Percentiles rank a stretch among this genome's conserved stretches.
Evolutionary conservation across 2,113 vertebrate genomes (phyloP).

Genomic region (cat (Felis catus)): DNA sequence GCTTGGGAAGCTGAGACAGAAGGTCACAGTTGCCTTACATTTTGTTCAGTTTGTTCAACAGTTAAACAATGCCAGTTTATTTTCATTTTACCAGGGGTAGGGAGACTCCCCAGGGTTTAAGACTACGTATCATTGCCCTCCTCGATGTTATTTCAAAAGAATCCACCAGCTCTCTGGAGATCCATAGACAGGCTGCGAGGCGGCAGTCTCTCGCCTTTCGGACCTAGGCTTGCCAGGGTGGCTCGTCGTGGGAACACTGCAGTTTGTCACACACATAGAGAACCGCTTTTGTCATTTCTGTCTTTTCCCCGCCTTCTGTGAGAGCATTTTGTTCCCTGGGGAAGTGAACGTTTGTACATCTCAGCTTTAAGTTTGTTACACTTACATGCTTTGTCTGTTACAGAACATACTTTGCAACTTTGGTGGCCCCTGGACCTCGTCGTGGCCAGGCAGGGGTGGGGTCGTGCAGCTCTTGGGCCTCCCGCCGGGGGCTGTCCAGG

Average conservation of each 20-base stretch:
- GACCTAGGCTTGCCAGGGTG: neutral
- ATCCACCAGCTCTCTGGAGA: neutral
- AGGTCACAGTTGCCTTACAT: neutral
- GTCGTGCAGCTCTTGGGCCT: rapidly evolving
- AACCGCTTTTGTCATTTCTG: neutral
- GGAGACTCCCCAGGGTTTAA: neutral
- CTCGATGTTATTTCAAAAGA: neutral
- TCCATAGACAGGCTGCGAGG: neutral
- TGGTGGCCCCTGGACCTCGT: neutral
- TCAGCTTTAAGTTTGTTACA: neutral
- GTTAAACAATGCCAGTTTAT: neutral
- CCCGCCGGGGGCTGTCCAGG: neutral
- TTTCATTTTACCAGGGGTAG: neutral
- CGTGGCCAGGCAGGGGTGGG: rapidly evolving
- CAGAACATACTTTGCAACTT: neutral
- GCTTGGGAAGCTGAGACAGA: neutral
- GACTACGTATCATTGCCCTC: neutral
- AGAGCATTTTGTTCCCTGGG: neutral
- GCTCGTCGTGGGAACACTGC: neutral
- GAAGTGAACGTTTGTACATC: neutral
- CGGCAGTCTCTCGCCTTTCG: rapidly evolving
- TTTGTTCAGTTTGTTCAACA: neutral
- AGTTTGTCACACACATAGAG: neutral
- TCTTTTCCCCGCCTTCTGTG: neutral
- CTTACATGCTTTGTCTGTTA: no score